These are phyloP conservation scores for Catagonus wagneri DNA, from an alignment of 2,113 vertebrate species.

Conservation along the genomic window DNA sequence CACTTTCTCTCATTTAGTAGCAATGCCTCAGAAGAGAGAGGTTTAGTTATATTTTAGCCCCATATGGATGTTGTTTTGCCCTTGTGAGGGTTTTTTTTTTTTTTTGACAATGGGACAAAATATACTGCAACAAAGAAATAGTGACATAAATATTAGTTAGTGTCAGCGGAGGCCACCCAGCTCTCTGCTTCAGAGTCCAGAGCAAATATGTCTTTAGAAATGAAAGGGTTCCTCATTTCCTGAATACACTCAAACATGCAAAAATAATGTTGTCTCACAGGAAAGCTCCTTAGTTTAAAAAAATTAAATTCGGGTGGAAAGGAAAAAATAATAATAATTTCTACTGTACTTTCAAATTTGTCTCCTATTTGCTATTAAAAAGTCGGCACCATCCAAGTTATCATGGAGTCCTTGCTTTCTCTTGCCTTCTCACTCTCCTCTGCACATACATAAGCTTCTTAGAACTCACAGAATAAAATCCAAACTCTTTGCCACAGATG, in stretches of 20 bases:
- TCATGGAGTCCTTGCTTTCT: background rate
- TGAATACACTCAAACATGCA: background rate
- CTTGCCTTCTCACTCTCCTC: background rate
- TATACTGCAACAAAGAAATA: conserved; percentile 11
- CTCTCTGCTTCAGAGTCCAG: background rate
- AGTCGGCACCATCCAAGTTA: background rate
- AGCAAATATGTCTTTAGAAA: conserved; percentile 6
- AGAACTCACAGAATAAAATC: background rate
- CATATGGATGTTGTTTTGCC: background rate
- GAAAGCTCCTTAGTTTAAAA: conserved; percentile 7
- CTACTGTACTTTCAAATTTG: background rate
- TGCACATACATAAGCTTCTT: background rate
- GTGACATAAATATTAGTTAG: background rate
- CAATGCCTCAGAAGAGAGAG: background rate
- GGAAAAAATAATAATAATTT: background rate
- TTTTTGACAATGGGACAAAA: background rate
- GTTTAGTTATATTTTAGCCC: background rate
- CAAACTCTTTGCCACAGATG: background rate
- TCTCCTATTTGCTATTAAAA: conserved; percentile 25
- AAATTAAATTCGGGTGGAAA: background rate
- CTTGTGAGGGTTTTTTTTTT: background rate
- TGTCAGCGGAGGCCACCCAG: fast-evolving
- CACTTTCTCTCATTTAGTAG: background rate
- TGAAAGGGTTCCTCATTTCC: background rate
- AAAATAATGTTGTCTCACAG: background rate